Conservation (phyloP, 1,140 invertebrate genomes). For the Zaprionus gabonicus region DNA sequence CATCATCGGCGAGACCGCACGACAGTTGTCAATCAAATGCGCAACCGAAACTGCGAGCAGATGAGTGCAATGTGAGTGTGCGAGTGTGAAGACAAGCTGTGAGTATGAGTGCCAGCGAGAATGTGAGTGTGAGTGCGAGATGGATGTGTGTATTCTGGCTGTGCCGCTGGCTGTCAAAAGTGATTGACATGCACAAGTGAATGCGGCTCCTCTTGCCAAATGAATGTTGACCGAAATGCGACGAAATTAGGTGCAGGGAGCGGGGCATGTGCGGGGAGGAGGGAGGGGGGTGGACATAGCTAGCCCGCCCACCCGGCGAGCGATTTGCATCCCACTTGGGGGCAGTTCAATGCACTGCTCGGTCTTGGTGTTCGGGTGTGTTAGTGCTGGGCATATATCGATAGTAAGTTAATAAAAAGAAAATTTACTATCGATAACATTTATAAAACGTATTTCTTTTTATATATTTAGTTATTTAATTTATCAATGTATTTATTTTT, state of each 20-base stretch:
- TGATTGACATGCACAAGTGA: slow-evolving; percentile 81
- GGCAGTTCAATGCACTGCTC: slow-evolving; percentile 44
- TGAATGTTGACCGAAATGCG: slow-evolving; percentile 68
- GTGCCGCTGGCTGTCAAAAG: slow-evolving; percentile 61
- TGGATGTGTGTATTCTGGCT: slow-evolving; percentile 55
- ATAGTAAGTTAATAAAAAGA: too few species aligned
- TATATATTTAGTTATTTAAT: too few species aligned
- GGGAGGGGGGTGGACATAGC: slow-evolving; percentile 10
- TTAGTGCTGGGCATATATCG: background rate
- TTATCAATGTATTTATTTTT: too few species aligned
- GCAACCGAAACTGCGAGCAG: slow-evolving; percentile 14
- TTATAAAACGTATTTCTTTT: too few species aligned
- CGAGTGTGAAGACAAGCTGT: background rate
- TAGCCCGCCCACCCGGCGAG: slow-evolving; percentile 62
- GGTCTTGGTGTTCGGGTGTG: background rate
- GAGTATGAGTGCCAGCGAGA: slow-evolving; percentile 1
- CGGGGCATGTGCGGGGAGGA: background rate
- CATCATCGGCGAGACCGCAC: background rate
- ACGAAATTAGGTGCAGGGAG: slow-evolving; percentile 29
- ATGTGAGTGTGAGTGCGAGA: slow-evolving; percentile 18
- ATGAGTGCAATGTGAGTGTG: background rate
- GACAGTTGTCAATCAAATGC: slow-evolving; percentile 10
- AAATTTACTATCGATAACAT: too few species aligned
- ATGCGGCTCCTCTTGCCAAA: slow-evolving; percentile 48
- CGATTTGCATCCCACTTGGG: slow-evolving; percentile 34